Evolutionary conservation across 2,888 invertebrate species (phyloP), one percentile per base, ranked within the genome.

Genomic region (Leucophenga montana): DNA sequence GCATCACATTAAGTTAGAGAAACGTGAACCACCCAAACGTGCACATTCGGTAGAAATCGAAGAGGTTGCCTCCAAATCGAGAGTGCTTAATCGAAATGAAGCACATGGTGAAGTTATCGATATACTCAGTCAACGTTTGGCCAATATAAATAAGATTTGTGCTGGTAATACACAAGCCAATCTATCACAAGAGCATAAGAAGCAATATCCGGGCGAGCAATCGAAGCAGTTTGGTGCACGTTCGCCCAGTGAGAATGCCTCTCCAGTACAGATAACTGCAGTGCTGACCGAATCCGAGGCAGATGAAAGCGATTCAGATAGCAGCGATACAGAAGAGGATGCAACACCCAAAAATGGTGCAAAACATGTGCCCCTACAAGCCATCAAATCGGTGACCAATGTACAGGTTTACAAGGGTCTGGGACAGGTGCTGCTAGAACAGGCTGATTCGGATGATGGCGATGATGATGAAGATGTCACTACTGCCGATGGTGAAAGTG

Each of bases 321-420:
- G 73, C 65, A 71, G 72, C 18, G 83, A 74, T 5, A 72, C 77
- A 6, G 80, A 82, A 4, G 78, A 78, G 18, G 74, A 73, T 0
- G 79, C 82, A n/a, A 77, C 78, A 0, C 79, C 81, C 0, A 84
- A 79, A 31, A 73, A 75, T 56, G 73, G 66, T 0, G 46, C 54
- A 20, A 72, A 70, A 20, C 74, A 73, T 31, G 56, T 73, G 8
- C 85, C 86, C 1, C 77, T 91, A 14, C 88, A 89, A 77, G 88
- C 91, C 3, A 90, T 91, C 48, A 89, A 89, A 74, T 91, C 91
- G 0, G 91, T 91, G 1, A 88, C 89, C 20, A 90, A 91, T 80
- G 89, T 91, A 13, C 89, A 90, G 66, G 82, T 90, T 22, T 91
- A 88, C 69, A 85, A 86, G n/a, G 75, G 76, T 4, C 31, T 74